A percentile compares a stretch with the other conserved stretches of the same genome.
phyloP scores from a whole-genome alignment of 2,113 vertebrate genomes.

The Leucoraja erinaceus region DNA sequence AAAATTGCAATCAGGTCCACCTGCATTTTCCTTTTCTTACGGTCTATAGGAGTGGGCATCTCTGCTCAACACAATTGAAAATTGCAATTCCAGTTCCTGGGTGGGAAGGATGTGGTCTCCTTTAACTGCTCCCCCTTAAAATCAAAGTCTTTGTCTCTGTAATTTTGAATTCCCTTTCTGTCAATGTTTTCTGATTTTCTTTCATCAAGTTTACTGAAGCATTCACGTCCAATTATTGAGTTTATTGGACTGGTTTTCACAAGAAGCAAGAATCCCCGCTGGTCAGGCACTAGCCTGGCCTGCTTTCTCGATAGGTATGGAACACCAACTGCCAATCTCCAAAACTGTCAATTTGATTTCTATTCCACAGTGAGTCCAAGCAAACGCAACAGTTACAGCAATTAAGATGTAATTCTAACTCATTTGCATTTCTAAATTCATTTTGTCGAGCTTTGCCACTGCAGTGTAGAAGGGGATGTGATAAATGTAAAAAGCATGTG shows the following conservation, averaged over 20 bases:
- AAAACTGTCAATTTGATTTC: slow-evolving; percentile 11
- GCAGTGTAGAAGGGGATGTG: not conserved
- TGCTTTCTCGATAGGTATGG: slow-evolving; percentile 22
- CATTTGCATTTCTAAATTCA: not conserved
- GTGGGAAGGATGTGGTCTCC: not conserved
- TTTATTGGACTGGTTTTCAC: slow-evolving; percentile 28
- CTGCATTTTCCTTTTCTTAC: not conserved
- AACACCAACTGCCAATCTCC: slow-evolving; percentile 1
- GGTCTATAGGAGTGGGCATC: not conserved
- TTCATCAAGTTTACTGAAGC: slow-evolving; percentile 35
- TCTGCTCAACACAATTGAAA: not conserved
- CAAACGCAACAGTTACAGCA: not conserved
- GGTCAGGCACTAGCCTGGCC: not conserved
- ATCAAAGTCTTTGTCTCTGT: not conserved
- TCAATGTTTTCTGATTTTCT: slow-evolving; percentile 15
- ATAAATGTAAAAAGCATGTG: not conserved
- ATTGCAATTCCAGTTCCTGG: not conserved
- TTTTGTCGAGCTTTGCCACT: not conserved
- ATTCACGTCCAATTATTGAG: slow-evolving; percentile 33
- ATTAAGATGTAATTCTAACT: not conserved
- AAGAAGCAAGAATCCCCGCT: slow-evolving; percentile 25
- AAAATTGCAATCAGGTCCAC: not conserved
- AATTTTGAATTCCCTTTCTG: not conserved
- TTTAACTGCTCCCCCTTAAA: not conserved
- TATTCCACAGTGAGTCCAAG: not conserved